Evolutionary conservation across 1,140 invertebrate genomes (phyloP), one percentile per base, ranked within the genome.

Genomic region (Macrocentrus cingulum): DNA sequence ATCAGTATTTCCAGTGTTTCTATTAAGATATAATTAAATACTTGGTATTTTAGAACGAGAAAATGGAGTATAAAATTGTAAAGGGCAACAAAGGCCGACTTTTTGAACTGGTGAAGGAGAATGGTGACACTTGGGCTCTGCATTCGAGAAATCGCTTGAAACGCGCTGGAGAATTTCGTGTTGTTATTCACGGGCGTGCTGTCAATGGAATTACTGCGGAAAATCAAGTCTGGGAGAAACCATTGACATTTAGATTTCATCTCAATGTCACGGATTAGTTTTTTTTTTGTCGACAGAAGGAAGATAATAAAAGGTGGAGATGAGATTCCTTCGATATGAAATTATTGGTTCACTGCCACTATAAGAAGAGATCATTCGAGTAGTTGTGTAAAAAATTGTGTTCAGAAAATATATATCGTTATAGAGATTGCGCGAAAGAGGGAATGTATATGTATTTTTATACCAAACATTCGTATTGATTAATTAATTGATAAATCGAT

Each of bases 31-130:
- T 25, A 51, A 23, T n/a, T 42, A 50, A 19, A 8, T 53, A 45
- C 56, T 55, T 67, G n/a, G n/a, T n/a, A n/a, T 61, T 58, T n/a
- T 20, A 76, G 75, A 75, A 80, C 74, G 80, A 84, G 52, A 83
- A 86, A 50, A 83, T 88, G 63, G 79, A 83, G 23, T 91, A 91
- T 69, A 76, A 69, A 32, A 88, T 91, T 32, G 76, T 80, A 0
- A 79, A 79, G 44, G 87, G 88, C 36, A 88, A 89, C 69, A 83
- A 88, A 50, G 72, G 80, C 1, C 80, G 81, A n/a, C 74, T 84
- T 19, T 89, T 91, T 66, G 83, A 87, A 59, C 80, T 91, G 61
- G 72, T 82, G n/a, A 80, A 84, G 51, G 84, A 83, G 45, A 81
- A 84, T 54, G 86, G 55, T 32, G 46, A 84, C 11, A 76, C 89